Evolutionary conservation across 2,888 invertebrate genomes (phyloP).

Genomic region (Crematogaster levior): DNA sequence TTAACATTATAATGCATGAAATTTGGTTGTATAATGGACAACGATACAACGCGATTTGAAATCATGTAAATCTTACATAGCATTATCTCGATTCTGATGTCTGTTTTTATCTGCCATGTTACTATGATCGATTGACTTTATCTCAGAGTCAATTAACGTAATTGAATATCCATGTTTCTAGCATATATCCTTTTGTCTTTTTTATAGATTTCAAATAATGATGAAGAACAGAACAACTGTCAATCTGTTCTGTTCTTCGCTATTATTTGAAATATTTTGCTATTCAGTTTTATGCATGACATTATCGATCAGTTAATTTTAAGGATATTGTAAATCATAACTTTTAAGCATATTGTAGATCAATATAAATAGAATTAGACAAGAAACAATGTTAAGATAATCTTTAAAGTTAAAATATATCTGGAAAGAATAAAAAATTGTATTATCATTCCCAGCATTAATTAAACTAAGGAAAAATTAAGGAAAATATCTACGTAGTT

Average conservation of each 20-base stretch:
- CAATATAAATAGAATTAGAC: not conserved
- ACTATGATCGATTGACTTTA: conserved; percentile 17
- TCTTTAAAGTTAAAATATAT: not conserved
- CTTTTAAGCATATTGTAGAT: not conserved
- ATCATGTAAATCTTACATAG: not conserved
- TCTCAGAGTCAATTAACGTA: not conserved
- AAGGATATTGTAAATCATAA: no score
- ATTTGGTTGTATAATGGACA: no score
- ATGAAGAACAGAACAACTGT: no score
- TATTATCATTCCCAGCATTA: not conserved
- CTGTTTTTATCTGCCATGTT: not conserved
- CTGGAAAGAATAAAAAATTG: not conserved
- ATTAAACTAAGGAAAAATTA: no score
- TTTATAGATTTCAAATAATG: not conserved
- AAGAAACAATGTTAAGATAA: not conserved
- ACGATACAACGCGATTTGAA: not conserved
- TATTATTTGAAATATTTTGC: not conserved
- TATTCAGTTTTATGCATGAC: not conserved
- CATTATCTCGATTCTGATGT: not conserved
- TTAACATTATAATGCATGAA: no score
- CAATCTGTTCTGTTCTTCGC: not conserved
- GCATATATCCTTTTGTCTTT: not conserved
- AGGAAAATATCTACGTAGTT: no score
- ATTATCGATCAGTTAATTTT: conserved; percentile 1
- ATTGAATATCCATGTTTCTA: conserved; percentile 1